These are phyloP conservation scores for Passer montanus DNA, from an alignment of 2,113 vertebrate genomes.

Conservation along the genomic window DNA sequence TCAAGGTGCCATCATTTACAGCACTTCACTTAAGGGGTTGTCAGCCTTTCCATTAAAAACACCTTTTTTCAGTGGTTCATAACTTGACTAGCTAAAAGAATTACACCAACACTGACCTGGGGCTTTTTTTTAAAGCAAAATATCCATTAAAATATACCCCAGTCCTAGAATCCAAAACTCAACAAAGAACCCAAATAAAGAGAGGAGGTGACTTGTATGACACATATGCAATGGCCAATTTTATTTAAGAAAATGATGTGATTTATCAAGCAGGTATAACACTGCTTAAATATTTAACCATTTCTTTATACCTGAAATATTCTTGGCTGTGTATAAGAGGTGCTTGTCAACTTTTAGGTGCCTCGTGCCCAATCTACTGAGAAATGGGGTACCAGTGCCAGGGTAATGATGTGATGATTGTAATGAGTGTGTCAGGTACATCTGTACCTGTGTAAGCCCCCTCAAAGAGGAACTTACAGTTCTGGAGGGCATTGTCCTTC, in stretches of 20 bases:
- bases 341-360: not conserved
- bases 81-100: not conserved
- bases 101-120: not conserved
- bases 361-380: not conserved
- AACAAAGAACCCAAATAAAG: not conserved
- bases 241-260: not conserved
- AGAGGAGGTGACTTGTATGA: not conserved
- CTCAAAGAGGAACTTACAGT: not conserved
- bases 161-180: not conserved
- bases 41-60: conserved; percentile 7
- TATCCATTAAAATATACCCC: not conserved
- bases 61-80: not conserved
- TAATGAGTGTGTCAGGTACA: not conserved
- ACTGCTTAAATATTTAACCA: not conserved
- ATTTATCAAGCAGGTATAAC: not conserved
- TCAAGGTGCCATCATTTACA: conserved; percentile 47
- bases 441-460: not conserved
- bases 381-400: not conserved
- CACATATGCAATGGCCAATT: not conserved
- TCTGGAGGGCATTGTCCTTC: not conserved
- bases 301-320: not conserved
- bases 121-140: not conserved
- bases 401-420: fast-evolving
- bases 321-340: not conserved
- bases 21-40: not conserved